phyloP scores from a whole-genome alignment of 2,888 invertebrate species.

The Ceratothoa steindachneri region DNA sequence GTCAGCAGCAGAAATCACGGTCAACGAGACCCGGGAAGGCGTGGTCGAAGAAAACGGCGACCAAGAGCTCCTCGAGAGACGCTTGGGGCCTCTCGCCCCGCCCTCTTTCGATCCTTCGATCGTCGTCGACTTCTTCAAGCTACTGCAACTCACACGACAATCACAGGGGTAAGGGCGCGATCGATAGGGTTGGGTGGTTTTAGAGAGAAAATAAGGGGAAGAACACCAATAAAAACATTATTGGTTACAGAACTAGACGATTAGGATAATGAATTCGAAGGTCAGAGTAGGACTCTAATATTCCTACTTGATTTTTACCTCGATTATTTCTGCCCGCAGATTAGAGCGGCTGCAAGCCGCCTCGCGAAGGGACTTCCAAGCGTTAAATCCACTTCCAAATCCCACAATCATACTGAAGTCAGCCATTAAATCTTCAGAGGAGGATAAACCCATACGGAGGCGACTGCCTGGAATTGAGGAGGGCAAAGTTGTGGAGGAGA shows the following conservation, averaged over 20 bases:
- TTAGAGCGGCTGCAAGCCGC: too few relatives aligned
- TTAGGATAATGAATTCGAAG: not conserved
- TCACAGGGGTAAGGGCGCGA: constrained; percentile 6
- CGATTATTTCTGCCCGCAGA: too few relatives aligned
- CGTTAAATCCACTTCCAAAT: too few relatives aligned
- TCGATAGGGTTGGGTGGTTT: constrained; percentile 1
- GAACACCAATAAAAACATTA: not conserved
- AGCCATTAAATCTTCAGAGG: not conserved
- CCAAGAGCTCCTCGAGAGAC: constrained; percentile 13
- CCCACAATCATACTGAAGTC: not conserved
- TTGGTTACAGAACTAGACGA: not conserved
- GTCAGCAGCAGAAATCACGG: not conserved
- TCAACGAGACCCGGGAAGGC: not conserved
- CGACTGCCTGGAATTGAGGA: too few relatives aligned
- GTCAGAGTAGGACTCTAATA: not conserved
- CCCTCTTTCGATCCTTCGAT: constrained; percentile 38
- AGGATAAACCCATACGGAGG: not conserved
- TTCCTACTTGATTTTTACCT: too few relatives aligned
- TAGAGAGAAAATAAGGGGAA: not conserved
- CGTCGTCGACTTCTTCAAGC: constrained; percentile 37
- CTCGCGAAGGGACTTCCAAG: too few relatives aligned
- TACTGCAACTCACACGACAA: constrained; percentile 28
- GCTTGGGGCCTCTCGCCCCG: constrained; percentile 12
- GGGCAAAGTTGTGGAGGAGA: too few relatives aligned
- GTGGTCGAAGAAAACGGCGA: not conserved